Evolutionary conservation across 2,888 invertebrate genomes (phyloP).

Genomic region (Unio delphinus): DNA sequence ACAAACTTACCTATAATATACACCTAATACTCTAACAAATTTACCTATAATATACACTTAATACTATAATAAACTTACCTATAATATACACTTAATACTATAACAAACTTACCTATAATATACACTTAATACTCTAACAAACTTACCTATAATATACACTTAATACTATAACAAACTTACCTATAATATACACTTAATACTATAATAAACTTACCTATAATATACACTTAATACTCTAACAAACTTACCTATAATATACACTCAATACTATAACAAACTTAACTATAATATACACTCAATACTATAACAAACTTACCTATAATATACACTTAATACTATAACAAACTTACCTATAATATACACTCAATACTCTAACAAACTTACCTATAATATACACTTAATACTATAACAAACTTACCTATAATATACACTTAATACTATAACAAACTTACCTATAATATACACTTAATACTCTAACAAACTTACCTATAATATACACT

Average conservation of each 20-base stretch:
- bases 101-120: conserved; percentile 49
- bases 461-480: neutral
- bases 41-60: conserved; percentile 48
- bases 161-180: conserved; percentile 28
- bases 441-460: conserved; percentile 49
- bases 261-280: neutral
- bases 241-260: conserved; percentile 50
- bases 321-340: neutral
- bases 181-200: conserved; percentile 31
- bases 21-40: neutral
- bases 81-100: neutral
- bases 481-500: neutral
- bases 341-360: neutral
- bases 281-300: neutral
- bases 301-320: conserved; percentile 49
- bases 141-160: neutral
- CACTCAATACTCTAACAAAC: neutral
- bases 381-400: conserved; percentile 48
- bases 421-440: neutral
- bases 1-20: neutral
- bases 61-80: neutral
- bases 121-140: neutral
- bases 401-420: neutral
- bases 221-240: neutral
- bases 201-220: neutral